Evolutionary conservation across 2,113 vertebrate species (phyloP).

Genomic region (Romanogobio albipinnatus): DNA sequence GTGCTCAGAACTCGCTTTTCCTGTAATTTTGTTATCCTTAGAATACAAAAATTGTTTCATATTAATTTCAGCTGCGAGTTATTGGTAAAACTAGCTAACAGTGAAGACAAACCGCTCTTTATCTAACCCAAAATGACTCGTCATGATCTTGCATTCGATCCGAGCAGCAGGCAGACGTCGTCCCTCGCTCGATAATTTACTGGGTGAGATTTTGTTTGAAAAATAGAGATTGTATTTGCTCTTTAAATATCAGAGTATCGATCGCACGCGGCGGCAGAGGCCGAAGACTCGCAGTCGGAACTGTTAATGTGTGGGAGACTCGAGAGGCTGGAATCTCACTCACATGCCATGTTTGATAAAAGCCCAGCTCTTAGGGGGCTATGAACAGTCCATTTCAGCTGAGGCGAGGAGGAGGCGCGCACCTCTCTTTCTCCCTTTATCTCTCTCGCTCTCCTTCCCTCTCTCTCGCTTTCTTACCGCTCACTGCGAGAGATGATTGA

Average conservation of each 20-base stretch:
- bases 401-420: slow-evolving; percentile 2
- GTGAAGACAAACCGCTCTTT: background rate
- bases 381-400: slow-evolving; percentile 41
- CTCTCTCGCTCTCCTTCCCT: slow-evolving; percentile 31
- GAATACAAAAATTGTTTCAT: background rate
- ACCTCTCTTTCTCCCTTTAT: background rate
- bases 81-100: background rate
- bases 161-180: background rate
- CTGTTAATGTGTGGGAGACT: slow-evolving; percentile 47
- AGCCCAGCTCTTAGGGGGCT: slow-evolving; percentile 37
- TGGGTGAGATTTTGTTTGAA: slow-evolving; percentile 38
- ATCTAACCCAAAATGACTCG: slow-evolving; percentile 12
- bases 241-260: slow-evolving; percentile 45
- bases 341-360: slow-evolving; percentile 47
- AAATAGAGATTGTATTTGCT: slow-evolving; percentile 47
- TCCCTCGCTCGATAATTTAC: slow-evolving; percentile 31
- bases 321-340: slow-evolving; percentile 44
- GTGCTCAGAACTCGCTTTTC: background rate
- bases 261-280: background rate
- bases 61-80: background rate
- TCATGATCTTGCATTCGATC: background rate
- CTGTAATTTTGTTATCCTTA: background rate
- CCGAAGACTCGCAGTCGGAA: slow-evolving; percentile 11
- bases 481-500: slow-evolving; percentile 53
- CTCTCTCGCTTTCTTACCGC: slow-evolving; percentile 15